Conservation (phyloP, 2,113 vertebrate species). For the Myrmecophaga tridactyla region DNA sequence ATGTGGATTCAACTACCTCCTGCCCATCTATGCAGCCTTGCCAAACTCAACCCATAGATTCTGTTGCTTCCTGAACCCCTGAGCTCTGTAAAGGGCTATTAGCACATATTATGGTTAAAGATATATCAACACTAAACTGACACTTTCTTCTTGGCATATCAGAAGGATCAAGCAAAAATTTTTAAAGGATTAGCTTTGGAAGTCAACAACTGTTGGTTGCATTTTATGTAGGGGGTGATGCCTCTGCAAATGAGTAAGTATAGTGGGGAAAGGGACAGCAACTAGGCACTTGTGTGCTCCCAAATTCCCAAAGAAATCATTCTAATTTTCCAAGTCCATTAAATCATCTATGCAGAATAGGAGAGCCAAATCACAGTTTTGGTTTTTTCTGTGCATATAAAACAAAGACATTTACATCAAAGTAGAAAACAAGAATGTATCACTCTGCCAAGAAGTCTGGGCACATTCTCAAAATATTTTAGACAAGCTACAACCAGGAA, state of each 20-base stretch:
- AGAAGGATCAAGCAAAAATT: not conserved
- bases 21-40: not conserved
- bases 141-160: conserved; percentile 24
- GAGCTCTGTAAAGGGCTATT: not conserved
- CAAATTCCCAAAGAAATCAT: not conserved
- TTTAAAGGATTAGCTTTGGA: not conserved
- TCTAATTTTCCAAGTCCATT: not conserved
- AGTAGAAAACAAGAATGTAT: not conserved
- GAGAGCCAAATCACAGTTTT: not conserved
- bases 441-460: not conserved
- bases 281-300: not conserved
- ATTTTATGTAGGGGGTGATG: not conserved
- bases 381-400: not conserved
- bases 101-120: not conserved
- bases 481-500: not conserved
- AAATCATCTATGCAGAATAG: not conserved
- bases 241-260: not conserved
- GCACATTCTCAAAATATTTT: not conserved
- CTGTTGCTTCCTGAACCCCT: not conserved
- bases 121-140: not conserved
- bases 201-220: not conserved
- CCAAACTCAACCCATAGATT: not conserved
- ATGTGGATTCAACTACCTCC: not conserved
- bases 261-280: not conserved
- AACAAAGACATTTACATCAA: not conserved